Evolutionary conservation across 2,113 vertebrate genomes (phyloP).

Genomic region (Gasterosteus nipponicus): DNA sequence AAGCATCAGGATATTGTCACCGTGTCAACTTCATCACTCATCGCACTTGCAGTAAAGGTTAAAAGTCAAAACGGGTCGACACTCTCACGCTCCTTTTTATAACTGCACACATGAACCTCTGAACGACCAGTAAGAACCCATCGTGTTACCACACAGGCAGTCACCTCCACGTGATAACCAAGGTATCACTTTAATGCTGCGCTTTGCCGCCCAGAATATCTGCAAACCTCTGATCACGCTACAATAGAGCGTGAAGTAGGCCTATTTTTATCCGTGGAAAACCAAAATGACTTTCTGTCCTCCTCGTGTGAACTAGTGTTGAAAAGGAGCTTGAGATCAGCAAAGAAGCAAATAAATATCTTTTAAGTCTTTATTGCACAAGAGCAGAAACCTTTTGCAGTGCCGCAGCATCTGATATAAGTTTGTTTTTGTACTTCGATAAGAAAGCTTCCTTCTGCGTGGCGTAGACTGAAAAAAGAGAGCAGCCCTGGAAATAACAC

Average conservation of each 20-base stretch:
- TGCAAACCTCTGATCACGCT: not conserved
- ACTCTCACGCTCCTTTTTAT: not conserved
- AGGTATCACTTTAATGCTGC: slow-evolving; percentile 18
- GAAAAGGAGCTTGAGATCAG: slow-evolving; percentile 15
- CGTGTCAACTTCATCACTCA: not conserved
- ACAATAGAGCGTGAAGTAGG: slow-evolving; percentile 28
- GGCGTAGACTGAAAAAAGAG: slow-evolving; percentile 27
- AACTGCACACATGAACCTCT: not conserved
- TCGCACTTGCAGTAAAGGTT: not conserved
- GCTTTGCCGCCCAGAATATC: slow-evolving; percentile 22
- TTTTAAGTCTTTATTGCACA: slow-evolving; percentile 38
- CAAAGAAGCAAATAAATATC: not conserved
- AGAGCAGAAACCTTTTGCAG: slow-evolving; percentile 22
- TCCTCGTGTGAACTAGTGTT: not conserved
- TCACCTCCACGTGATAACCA: not conserved
- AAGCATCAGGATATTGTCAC: not conserved
- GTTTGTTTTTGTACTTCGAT: slow-evolving; percentile 16
- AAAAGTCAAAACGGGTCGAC: not conserved
- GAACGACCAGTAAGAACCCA: slow-evolving; percentile 24
- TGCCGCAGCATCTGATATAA: slow-evolving; percentile 31
- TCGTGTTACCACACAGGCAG: not conserved
- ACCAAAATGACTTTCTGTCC: slow-evolving; percentile 4
- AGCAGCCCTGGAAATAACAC: not conserved
- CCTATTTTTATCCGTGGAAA: slow-evolving; percentile 43
- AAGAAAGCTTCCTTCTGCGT: slow-evolving; percentile 27